Percentiles rank a stretch among this genome's conserved stretches.
These are phyloP conservation scores for Pteromalus puparum DNA, from an alignment of 1,140 invertebrate genomes.

Conservation along the genomic window DNA sequence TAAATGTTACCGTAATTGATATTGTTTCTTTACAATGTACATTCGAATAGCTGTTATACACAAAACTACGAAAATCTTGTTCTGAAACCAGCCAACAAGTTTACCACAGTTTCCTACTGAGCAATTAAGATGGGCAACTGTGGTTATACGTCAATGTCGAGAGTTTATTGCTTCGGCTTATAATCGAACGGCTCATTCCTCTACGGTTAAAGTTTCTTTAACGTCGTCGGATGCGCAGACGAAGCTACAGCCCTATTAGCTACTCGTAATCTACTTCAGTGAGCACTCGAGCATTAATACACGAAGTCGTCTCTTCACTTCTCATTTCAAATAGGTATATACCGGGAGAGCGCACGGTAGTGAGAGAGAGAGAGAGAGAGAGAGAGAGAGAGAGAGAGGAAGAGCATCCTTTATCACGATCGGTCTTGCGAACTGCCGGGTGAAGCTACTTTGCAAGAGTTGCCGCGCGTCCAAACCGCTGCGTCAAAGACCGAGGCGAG, in stretches of 20 bases:
- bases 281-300: slow-evolving; percentile 58
- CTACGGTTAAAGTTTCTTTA: slow-evolving; percentile 55
- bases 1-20: no score
- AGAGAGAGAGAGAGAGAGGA: neutral
- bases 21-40: no score
- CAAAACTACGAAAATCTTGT: no score
- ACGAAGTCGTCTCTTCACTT: slow-evolving; percentile 42
- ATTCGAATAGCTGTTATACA: no score
- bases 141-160: slow-evolving; percentile 9
- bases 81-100: no score
- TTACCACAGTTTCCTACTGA: no score
- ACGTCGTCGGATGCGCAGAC: slow-evolving; percentile 47
- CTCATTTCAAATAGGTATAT: neutral
- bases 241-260: slow-evolving; percentile 45
- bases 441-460: slow-evolving; percentile 23
- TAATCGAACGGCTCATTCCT: neutral
- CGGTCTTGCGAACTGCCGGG: slow-evolving; percentile 54
- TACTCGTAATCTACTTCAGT: slow-evolving; percentile 57
- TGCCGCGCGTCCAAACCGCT: slow-evolving; percentile 27
- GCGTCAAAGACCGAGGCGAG: neutral
- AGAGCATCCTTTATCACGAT: slow-evolving; percentile 28
- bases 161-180: no score
- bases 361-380: neutral
- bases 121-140: no score
- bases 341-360: slow-evolving; percentile 13